Evolutionary conservation across 2,113 vertebrate species (phyloP).

Genomic region (Pseudorectes ferrugineus): DNA sequence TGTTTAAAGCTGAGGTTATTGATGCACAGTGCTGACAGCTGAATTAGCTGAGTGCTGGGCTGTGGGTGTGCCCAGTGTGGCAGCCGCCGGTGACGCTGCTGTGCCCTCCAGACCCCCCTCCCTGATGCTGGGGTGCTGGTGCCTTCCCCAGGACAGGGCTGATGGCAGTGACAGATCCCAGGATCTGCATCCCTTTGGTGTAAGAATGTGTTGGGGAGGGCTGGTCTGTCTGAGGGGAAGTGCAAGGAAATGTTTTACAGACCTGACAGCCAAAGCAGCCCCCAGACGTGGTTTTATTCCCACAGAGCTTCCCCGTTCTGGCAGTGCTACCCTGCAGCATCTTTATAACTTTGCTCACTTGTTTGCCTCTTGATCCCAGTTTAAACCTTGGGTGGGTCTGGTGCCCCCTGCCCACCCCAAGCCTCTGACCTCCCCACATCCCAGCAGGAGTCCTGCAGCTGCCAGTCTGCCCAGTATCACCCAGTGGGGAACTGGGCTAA

Average conservation of each 20-base stretch:
- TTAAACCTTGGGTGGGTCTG: not conserved
- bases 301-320: not conserved
- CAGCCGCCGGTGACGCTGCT: fast-evolving
- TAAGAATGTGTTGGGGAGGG: not conserved
- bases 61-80: not conserved
- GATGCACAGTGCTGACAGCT: not conserved
- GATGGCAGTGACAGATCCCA: not conserved
- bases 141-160: not conserved
- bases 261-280: too few species aligned
- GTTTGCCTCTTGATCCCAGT: not conserved
- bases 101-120: not conserved
- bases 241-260: not conserved
- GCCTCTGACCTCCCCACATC: fast-evolving
- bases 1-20: not conserved
- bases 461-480: not conserved
- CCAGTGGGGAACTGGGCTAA: not conserved
- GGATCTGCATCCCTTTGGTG: not conserved
- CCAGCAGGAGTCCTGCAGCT: not conserved
- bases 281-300: not conserved
- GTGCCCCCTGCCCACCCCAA: not conserved
- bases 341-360: not conserved
- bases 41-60: not conserved
- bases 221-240: not conserved
- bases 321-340: not conserved
- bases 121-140: fast-evolving